phyloP scores from a whole-genome alignment of 2,113 vertebrate genomes.

The Nothoprocta perdicaria region DNA sequence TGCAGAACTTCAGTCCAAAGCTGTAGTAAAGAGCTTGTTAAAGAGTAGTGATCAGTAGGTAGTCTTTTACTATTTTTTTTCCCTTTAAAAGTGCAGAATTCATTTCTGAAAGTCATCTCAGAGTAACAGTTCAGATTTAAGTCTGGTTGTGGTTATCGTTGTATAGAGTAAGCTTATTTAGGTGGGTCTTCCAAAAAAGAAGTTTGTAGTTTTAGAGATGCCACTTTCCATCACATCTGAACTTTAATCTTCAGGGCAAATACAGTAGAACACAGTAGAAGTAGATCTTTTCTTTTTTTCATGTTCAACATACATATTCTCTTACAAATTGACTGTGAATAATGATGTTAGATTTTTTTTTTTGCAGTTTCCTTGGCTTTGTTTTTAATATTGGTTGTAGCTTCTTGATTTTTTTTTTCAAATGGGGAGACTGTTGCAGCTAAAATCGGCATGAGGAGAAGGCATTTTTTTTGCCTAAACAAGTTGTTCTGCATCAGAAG shows the following conservation, averaged over 20 bases:
- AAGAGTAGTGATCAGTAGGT: neutral
- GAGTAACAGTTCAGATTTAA: neutral
- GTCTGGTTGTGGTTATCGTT: neutral
- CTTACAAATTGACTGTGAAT: neutral
- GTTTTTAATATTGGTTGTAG: neutral
- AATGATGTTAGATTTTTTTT: neutral
- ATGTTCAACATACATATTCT: neutral
- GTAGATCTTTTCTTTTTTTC: neutral
- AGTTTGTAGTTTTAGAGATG: neutral
- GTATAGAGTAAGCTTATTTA: neutral
- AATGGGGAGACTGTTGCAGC: neutral
- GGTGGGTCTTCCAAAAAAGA: neutral
- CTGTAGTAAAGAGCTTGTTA: fast-evolving
- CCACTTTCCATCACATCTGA: neutral
- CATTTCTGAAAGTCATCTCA: neutral
- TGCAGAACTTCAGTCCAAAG: neutral
- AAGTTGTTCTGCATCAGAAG: neutral
- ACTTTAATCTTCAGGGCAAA: neutral
- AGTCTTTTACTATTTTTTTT: neutral
- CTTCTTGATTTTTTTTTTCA: neutral
- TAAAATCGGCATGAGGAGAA: neutral
- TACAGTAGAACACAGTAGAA: neutral
- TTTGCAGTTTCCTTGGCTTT: fast-evolving
- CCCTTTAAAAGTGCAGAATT: neutral
- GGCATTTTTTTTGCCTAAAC: neutral